These are phyloP conservation scores for Parnassius apollo DNA, from an alignment of 2,888 invertebrate species.

Conservation along the genomic window DNA sequence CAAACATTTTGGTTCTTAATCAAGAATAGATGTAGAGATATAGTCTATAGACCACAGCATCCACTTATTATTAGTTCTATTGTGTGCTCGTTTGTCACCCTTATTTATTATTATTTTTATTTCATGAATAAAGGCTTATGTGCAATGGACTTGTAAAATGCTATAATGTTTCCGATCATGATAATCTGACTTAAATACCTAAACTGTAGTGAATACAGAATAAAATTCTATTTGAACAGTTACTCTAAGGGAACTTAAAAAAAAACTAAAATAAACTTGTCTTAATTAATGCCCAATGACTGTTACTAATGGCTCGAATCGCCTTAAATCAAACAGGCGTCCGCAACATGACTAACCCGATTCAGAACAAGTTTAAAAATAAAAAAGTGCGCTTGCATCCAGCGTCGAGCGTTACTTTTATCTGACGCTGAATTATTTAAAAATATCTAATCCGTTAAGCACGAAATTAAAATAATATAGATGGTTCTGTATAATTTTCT, in stretches of 20 bases:
- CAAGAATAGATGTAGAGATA: no score
- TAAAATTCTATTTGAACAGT: no score
- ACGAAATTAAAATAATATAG: background rate
- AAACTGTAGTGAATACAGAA: no score
- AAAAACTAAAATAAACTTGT: conserved; percentile 14
- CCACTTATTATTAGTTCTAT: no score
- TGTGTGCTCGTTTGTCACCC: no score
- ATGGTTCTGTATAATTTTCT: conserved; percentile 10
- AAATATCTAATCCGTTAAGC: conserved; percentile 8
- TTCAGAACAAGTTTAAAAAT: conserved; percentile 35
- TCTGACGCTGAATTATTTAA: conserved; percentile 19
- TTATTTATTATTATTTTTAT: no score
- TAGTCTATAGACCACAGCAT: no score
- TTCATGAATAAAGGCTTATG: no score
- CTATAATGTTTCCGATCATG: no score
- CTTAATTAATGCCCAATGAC: conserved; percentile 28
- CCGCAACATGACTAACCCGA: conserved; percentile 33
- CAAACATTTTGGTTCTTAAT: no score
- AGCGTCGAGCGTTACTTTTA: conserved; percentile 20
- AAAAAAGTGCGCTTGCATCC: conserved; percentile 33
- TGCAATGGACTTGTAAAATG: no score
- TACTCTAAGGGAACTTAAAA: conserved; percentile 5
- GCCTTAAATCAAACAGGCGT: conserved; percentile 25
- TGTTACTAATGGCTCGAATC: conserved; percentile 26
- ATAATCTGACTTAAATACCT: no score